Evolutionary conservation across 2,888 invertebrate species (phyloP), one percentile per base, ranked within the genome.

Genomic region (Bruchidius siliquastri): DNA sequence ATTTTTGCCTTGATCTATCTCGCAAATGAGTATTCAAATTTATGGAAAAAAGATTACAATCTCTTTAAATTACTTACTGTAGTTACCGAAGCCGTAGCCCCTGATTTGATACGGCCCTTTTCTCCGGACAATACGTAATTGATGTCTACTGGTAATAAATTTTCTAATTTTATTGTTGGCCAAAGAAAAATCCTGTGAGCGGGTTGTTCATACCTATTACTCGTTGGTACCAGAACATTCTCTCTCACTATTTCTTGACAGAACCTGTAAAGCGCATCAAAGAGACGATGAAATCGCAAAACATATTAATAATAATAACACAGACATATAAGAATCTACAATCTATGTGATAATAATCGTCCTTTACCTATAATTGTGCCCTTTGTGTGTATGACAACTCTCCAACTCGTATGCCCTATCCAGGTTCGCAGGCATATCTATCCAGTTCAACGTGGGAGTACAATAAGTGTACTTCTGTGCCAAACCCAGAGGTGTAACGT

Each of bases 151-250:
- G 98, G 98, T 72, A 99, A 89, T 75, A 98, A 89, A 89, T 98
- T 99, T 77, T 93, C 92, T 2, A 98, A 85, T 20, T 93, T 90
- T 21, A 99, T 88, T 0, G 96, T 96, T 26, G 98, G 94, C 79
- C 95, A 88, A 70, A 99, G 88, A 1, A 92, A 91, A 76, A 99
- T 92, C 20, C 93, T 92, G 86, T 99, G 98, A 0, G 95, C 98
- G 4, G 97, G 96, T 76, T 96, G 90, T 49, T 81, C 80, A 22
- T 77, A 76, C 69, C 78, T 78, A 22, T 71, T 89, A 85, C 71
- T 81, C 78, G 81, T 79, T 75, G 77, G 83, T 72, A 76, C 82
- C 76, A 74, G 82, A 78, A 94, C 97, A 78, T 92, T 92, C 84
- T 96, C 95, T 75, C 94, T 90, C 74, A 91, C 90, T 71, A 96